Evolutionary conservation across 2,113 vertebrate genomes (phyloP).

Genomic region (Anarhynchus alexandrinus): DNA sequence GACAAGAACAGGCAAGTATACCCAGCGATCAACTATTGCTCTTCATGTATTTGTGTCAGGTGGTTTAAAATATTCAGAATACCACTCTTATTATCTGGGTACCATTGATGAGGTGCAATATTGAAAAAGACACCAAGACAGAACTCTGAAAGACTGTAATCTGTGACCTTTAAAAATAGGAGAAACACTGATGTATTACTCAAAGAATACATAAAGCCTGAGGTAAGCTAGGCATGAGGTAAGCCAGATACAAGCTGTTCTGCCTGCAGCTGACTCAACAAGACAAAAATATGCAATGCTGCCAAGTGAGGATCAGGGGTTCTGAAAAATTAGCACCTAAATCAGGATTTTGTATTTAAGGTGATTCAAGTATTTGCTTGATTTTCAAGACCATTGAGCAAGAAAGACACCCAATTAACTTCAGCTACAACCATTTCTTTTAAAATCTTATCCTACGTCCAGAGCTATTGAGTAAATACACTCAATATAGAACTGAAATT

Average conservation of each 20-base stretch:
- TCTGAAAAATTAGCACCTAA: background rate
- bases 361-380: background rate
- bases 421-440: background rate
- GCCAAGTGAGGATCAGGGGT: background rate
- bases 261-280: background rate
- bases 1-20: slow-evolving; percentile 86
- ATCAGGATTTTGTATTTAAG: background rate
- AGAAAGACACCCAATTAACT: background rate
- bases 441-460: background rate
- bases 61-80: background rate
- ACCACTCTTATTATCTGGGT: background rate
- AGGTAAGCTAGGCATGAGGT: background rate
- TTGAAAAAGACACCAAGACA: background rate
- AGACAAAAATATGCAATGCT: background rate
- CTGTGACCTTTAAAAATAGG: background rate
- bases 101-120: background rate
- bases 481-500: background rate
- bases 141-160: background rate
- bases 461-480: background rate
- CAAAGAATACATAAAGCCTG: background rate
- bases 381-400: background rate
- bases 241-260: background rate
- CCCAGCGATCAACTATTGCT: background rate
- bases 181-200: background rate
- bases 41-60: background rate